Evolutionary conservation across 2,888 invertebrate genomes (phyloP).

Genomic region (Noctua comes): DNA sequence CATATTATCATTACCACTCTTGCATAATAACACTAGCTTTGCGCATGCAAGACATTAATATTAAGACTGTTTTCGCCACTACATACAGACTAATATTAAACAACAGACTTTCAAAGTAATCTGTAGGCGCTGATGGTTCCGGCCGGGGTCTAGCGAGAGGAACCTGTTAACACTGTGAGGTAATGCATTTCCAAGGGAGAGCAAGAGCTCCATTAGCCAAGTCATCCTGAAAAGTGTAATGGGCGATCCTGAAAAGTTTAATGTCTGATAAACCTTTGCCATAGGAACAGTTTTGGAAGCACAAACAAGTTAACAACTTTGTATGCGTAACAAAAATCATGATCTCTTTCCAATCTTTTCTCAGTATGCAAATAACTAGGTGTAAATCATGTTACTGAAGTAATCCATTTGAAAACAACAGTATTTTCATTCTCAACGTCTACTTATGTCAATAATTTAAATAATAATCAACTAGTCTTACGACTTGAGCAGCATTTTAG

Average conservation of each 20-base stretch:
- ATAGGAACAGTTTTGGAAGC: not conserved
- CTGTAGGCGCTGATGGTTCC: not conserved
- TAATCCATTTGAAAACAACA: slow-evolving; percentile 11
- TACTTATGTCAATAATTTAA: slow-evolving; percentile 52
- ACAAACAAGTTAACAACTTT: not conserved
- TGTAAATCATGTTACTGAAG: not conserved
- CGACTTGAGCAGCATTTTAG: slow-evolving; percentile 31
- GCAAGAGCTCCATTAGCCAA: no score
- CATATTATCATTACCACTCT: not conserved
- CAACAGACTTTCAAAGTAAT: not conserved
- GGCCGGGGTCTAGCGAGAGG: not conserved
- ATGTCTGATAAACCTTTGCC: not conserved
- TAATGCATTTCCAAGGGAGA: not conserved
- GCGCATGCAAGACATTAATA: not conserved
- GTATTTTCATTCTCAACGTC: not conserved
- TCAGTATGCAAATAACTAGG: not conserved
- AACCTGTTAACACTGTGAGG: not conserved
- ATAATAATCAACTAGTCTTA: slow-evolving; percentile 46
- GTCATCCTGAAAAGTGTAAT: not conserved
- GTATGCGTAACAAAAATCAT: not conserved
- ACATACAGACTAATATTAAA: not conserved
- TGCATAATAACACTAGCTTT: not conserved
- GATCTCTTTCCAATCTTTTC: not conserved
- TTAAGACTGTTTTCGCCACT: not conserved
- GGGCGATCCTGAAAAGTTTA: no score